Evolutionary conservation across 2,797 vertebrate genomes (phyloP).

Genomic region (Sternarchorhynchus goeldii): DNA sequence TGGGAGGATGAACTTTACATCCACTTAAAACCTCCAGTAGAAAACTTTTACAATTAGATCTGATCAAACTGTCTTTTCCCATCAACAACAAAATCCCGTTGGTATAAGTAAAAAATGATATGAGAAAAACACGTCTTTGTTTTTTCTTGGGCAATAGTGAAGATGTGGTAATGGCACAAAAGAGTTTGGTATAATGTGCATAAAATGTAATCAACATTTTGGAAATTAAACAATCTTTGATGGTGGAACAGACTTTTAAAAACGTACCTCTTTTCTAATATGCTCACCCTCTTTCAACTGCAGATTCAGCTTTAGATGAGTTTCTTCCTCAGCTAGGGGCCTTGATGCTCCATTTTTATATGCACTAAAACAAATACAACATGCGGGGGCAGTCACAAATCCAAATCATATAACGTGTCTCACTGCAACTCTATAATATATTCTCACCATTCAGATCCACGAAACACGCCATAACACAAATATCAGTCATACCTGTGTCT

Average conservation of each 20-base stretch:
- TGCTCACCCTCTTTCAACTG: conserved; percentile 71
- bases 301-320: conserved; percentile 59
- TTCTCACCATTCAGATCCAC: no score
- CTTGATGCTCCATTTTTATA: conserved; percentile 37
- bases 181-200: not conserved
- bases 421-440: no score
- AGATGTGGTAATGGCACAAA: no score
- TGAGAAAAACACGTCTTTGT: no score
- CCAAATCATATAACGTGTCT: not conserved
- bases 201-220: not conserved
- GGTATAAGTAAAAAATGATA: no score
- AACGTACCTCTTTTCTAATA: conserved; percentile 66
- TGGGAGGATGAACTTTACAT: no score
- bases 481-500: conserved; percentile 59
- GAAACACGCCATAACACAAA: no score
- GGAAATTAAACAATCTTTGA: not conserved
- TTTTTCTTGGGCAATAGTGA: no score
- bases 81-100: not conserved
- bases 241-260: not conserved
- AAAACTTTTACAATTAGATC: no score
- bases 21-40: no score
- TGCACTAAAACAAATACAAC: conserved; percentile 53
- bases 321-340: conserved; percentile 32
- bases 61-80: no score
- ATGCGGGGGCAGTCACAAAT: not conserved